Conservation (phyloP, 2,113 vertebrate species). For the Aldabrachelys gigantea region DNA sequence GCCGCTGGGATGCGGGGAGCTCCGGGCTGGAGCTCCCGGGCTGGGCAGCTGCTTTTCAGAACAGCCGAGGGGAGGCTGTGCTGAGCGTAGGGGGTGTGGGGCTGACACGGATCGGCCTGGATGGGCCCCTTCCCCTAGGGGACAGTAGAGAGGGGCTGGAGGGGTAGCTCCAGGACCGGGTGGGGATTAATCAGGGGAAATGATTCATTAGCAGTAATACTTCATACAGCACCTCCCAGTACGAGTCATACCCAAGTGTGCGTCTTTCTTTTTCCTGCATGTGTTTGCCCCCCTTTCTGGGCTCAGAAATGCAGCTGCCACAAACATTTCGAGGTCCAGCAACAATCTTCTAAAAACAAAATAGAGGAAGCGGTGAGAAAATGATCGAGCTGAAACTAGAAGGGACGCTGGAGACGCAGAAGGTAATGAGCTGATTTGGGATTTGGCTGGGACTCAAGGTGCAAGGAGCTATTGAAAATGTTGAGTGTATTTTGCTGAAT, state of each 20-base stretch:
- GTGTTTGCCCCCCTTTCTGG: background rate
- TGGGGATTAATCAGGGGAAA: background rate
- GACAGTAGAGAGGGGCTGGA: background rate
- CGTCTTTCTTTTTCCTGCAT: background rate
- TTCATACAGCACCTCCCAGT: background rate
- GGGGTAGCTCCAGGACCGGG: too few species aligned
- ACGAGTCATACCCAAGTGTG: background rate
- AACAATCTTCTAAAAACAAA: background rate
- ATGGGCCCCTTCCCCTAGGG: background rate
- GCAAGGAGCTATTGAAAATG: fast-evolving
- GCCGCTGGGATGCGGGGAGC: too few species aligned
- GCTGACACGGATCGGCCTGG: background rate
- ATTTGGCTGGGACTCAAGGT: fast-evolving
- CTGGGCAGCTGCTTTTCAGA: too few species aligned
- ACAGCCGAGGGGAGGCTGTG: too few species aligned
- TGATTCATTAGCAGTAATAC: background rate
- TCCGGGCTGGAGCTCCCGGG: too few species aligned
- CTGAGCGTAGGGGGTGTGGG: background rate
- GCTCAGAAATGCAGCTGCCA: background rate
- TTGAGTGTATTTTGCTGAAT: fast-evolving
- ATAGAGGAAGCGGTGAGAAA: background rate
- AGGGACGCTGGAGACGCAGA: fast-evolving
- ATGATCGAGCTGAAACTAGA: fast-evolving
- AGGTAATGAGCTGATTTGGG: fast-evolving
- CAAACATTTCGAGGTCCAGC: background rate